These are phyloP conservation scores for Aythya baeri DNA, from an alignment of 2,113 vertebrate genomes.

Conservation along the genomic window DNA sequence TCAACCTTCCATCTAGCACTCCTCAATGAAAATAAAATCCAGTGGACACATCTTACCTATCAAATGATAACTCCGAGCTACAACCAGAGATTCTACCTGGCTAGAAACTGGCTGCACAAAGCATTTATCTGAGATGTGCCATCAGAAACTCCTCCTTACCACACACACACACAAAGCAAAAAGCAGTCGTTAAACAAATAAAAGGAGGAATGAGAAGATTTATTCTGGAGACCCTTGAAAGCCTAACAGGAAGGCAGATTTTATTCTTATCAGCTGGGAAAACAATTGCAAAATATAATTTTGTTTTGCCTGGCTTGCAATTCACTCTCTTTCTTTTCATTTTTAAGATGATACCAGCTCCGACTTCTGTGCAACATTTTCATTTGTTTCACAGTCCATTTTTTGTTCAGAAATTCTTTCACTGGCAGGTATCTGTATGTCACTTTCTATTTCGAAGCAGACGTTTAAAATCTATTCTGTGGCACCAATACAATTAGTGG, in stretches of 20 bases:
- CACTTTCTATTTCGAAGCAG: background rate
- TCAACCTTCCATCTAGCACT: background rate
- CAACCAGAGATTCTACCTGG: background rate
- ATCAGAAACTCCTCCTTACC: background rate
- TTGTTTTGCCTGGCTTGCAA: conserved; percentile 19
- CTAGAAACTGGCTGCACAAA: background rate
- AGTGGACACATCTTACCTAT: background rate
- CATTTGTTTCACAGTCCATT: background rate
- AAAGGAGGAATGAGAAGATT: background rate
- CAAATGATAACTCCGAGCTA: background rate
- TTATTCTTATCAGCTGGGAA: conserved; percentile 52
- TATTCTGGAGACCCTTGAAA: conserved; percentile 22
- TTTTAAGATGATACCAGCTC: conserved; percentile 6
- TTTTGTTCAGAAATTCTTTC: background rate
- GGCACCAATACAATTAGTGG: background rate
- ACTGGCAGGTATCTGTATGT: background rate
- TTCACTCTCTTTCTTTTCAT: background rate
- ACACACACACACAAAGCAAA: background rate
- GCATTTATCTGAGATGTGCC: background rate
- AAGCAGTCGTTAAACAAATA: background rate
- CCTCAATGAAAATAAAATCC: background rate
- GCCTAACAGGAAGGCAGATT: conserved; percentile 34
- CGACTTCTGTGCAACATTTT: conserved; percentile 9
- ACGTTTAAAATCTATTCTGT: background rate
- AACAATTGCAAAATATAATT: conserved; percentile 45